These are phyloP conservation scores for Eunapius fragilis DNA, from an alignment of 37 sponge, comb jelly and placozoan genomes.

Conservation along the genomic window DNA sequence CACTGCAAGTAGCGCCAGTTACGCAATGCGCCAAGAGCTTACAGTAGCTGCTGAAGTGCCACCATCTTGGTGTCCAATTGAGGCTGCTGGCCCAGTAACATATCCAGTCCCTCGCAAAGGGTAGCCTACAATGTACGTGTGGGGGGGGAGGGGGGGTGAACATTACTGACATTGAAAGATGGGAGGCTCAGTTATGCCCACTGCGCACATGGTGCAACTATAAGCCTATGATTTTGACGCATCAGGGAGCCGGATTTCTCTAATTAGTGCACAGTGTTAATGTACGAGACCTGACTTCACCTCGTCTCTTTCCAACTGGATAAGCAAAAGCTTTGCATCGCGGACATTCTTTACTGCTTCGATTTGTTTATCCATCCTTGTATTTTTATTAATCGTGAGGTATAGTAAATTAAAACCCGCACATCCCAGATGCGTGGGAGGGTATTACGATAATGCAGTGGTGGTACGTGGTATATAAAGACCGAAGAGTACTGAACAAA, in stretches of 20 bases:
- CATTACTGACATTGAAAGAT: not conserved
- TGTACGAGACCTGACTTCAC: not conserved
- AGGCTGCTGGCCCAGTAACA: conserved; percentile 59
- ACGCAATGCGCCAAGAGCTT: too few species aligned
- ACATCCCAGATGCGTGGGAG: too few species aligned
- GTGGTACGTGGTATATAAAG: not conserved
- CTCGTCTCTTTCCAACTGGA: not conserved
- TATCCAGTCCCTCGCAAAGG: conserved; percentile 55
- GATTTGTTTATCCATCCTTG: too few species aligned
- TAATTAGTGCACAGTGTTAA: conserved; percentile 5
- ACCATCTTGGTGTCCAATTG: conserved; percentile 76
- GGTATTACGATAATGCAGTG: too few species aligned
- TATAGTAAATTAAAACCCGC: too few species aligned
- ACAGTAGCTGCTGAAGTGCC: conserved; percentile 67
- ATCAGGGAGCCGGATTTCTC: not conserved
- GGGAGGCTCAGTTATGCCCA: too few species aligned
- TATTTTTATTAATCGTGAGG: too few species aligned
- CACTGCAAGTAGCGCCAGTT: too few species aligned
- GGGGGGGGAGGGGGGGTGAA: not conserved
- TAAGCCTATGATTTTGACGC: too few species aligned
- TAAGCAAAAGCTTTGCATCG: conserved; percentile 13
- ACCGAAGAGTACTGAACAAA: too few species aligned
- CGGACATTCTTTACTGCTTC: not conserved
- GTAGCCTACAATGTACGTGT: conserved; percentile 16
- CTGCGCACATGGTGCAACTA: too few species aligned